Evolutionary conservation across 2,888 invertebrate species (phyloP).

Genomic region (Limnephilus marmoratus): DNA sequence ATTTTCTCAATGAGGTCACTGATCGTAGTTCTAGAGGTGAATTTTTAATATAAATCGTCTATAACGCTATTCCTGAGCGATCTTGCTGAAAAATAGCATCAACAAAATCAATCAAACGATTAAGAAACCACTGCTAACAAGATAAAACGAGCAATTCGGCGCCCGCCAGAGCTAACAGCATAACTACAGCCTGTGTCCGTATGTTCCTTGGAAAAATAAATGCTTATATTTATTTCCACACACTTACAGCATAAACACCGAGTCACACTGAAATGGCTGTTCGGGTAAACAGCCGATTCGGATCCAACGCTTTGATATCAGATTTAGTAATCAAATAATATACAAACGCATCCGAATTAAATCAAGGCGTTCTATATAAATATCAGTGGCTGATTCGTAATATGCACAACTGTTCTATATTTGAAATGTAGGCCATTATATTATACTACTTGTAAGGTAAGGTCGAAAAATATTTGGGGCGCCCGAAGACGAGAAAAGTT

Average conservation of each 20-base stretch:
- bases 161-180: not conserved
- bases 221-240: not conserved
- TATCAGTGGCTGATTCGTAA: not conserved
- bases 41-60: not conserved
- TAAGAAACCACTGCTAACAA: not conserved
- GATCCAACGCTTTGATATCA: not conserved
- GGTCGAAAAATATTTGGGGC: not conserved
- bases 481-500: too few species aligned
- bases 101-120: not conserved
- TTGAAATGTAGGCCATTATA: not conserved
- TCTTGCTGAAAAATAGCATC: not conserved
- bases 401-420: not conserved
- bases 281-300: not conserved
- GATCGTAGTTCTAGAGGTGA: not conserved
- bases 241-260: not conserved
- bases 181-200: slow-evolving; percentile 6
- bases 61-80: not conserved
- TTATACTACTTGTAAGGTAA: not conserved
- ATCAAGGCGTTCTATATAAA: not conserved
- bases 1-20: not conserved
- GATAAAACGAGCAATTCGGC: not conserved
- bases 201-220: slow-evolving; percentile 8
- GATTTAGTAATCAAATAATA: slow-evolving; percentile 3
- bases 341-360: not conserved
- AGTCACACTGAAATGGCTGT: not conserved